phyloP scores from a whole-genome alignment of 2,888 invertebrate species.

The Apamea epomidion region DNA sequence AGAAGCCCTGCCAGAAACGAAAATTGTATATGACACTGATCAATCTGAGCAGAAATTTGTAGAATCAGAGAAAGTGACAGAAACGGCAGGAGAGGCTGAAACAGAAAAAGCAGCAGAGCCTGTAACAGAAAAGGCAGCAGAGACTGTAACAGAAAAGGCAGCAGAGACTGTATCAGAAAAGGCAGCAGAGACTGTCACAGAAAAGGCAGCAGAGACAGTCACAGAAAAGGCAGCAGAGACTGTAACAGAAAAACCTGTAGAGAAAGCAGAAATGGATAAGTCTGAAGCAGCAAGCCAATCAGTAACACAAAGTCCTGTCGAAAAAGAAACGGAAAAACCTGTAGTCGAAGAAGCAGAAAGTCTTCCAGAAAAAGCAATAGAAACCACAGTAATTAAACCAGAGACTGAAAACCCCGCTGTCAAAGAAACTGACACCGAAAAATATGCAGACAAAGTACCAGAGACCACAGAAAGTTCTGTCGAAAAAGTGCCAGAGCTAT shows the following conservation, averaged over 20 bases:
- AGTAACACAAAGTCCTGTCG: not conserved
- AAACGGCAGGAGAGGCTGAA: slow-evolving; percentile 9
- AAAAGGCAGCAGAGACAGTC: not conserved
- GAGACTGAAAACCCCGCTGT: slow-evolving; percentile 18
- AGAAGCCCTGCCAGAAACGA: slow-evolving; percentile 14
- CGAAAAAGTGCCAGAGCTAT: slow-evolving; percentile 26
- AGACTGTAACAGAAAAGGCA: not conserved
- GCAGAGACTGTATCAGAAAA: too few species aligned
- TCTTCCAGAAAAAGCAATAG: slow-evolving; percentile 6
- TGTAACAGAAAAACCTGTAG: slow-evolving; percentile 3
- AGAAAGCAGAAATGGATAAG: not conserved
- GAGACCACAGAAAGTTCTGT: slow-evolving; percentile 1
- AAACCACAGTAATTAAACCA: not conserved
- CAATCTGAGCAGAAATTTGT: slow-evolving; percentile 8
- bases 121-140: not conserved
- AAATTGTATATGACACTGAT: slow-evolving; percentile 3
- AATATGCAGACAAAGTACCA: slow-evolving; percentile 1
- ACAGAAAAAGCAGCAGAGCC: slow-evolving; percentile 4
- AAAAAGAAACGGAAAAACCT: slow-evolving; percentile 8
- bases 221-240: not conserved
- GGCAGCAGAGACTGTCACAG: not conserved
- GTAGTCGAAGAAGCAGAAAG: slow-evolving; percentile 15
- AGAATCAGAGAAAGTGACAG: slow-evolving; percentile 12
- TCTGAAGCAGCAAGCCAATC: not conserved
- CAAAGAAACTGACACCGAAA: slow-evolving; percentile 23